Conservation (phyloP, 2,888 invertebrate genomes). For the Sepiola atlantica region DNA sequence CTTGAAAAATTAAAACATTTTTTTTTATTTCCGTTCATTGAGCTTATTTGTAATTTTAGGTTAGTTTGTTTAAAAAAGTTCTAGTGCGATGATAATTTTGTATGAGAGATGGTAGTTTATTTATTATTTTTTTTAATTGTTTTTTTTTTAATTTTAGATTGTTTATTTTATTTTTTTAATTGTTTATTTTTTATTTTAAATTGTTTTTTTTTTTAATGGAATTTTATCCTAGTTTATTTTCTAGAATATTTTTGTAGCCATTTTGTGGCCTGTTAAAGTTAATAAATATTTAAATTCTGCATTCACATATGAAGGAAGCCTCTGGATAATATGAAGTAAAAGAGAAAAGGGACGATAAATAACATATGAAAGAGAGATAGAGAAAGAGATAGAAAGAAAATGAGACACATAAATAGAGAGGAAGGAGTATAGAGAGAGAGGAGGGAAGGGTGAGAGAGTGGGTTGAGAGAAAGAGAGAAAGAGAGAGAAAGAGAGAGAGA, state of each 20-base stretch:
- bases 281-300: background rate
- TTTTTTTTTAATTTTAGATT: background rate
- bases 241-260: too few relatives aligned
- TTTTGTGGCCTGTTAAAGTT: background rate
- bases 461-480: too few relatives aligned
- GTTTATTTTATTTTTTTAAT: background rate
- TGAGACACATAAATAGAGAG: background rate
- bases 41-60: background rate
- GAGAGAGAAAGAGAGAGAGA: too few relatives aligned
- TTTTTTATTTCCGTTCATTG: background rate
- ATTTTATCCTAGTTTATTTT: background rate
- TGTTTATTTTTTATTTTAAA: too few relatives aligned
- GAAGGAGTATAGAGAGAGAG: background rate
- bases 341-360: background rate
- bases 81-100: background rate
- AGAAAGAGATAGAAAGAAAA: background rate
- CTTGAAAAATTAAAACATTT: background rate
- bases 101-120: background rate
- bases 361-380: background rate
- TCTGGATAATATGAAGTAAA: too few relatives aligned
- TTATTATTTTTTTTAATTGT: background rate
- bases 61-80: background rate
- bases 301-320: background rate
- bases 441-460: background rate
- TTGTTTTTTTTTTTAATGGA: background rate